Base-by-base conservation (phyloP, 2,113 vertebrate genomes). In the Epinephelus fuscoguttatus region DNA sequence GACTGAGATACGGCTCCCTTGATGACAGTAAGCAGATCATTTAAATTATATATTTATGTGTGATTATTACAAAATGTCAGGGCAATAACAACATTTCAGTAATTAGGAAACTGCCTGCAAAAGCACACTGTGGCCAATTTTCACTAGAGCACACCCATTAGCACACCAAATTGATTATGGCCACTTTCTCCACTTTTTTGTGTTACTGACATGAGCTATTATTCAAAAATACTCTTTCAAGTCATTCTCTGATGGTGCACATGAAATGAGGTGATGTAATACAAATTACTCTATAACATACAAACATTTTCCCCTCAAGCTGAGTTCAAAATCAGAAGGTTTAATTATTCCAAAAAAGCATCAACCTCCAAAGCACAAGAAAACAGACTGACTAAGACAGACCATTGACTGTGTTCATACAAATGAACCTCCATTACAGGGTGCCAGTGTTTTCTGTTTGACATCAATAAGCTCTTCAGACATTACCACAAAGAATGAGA, bases 51-150 rank as follows among this genome's bases (percentile, higher is more conserved):
- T 33, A 66, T 78, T 81, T 75, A 49, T 47, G 30, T 37, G 7
- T 12, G 52, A 67, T 78, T 60, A 78, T 72, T 49, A 63, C 30
- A 55, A 49, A 81, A 84, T 73, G 66, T 84, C 81, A 87, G 21
- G 55, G 63, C 11, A 62, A 84, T 42, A 78, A 71, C 49, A 69
- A 61, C 9, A 70, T 25, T n/a, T 62, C 19, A 3, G n/a, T 75
- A 64, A 87, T 85, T 49, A 76, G 18, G 40, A 37, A 70, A 40
- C 47, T 55, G 53, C 25, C 61, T 53, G 45, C 11, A 68, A 82
- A 52, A 69, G 59, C 18, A 53, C 23, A 63, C 30, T n/a, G 70
- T 19, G 42, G 19, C 47, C 77, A 37, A 25, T 50, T 82, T 70
- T 40, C 55, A 33, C 52, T 5, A 11, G 55, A 83, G 37, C 30